Base-by-base conservation (phyloP, 2,888 invertebrate genomes). In the Tethea ocularis region DNA sequence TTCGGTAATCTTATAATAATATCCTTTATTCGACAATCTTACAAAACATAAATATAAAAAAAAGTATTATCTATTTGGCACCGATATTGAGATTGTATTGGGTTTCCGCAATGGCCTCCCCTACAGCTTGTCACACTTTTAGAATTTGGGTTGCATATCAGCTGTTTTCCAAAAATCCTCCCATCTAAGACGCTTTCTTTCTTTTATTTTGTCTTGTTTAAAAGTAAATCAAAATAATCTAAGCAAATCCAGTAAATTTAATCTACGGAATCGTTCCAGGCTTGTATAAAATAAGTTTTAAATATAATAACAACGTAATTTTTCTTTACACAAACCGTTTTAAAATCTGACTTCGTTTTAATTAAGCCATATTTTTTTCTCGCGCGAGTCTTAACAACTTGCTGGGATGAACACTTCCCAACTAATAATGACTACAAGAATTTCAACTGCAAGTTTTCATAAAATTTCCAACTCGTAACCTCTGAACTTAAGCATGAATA, bases 391-490 rank as follows among this genome's bases (percentile, higher is more conserved):
- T 52, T 53, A 26, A 29, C 17, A 53, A 46, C 20, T 46, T 46
- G 20, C 46, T 20, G 46, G 22, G 33, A 36, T 54, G 54, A 54
- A 20, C 36, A 54, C 36, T 54, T 54, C 15, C 22, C 54, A 54
- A 54, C 54, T 54, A 22, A 54, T 54, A 54, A 54, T 22, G 54
- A 54, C 20, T 54, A 15, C 54, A 54, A 54, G 36, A 54, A 54
- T 54, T 54, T 54, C 15, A 33, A 54, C 54, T 20, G 17, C 33
- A 33, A 54, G 33, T 54, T 54, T 54, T 22, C 46, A 10, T 46
- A 46, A 33, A 54, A 54, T 17, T 24, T 15, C 10, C 29, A 15
- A 36, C 24, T 46, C 6, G 46, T 46, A 20, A 46, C 20, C 20
- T 20, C 46, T 46, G 46, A 20, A 46, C 46, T 46, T 46, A 2